Evolutionary conservation across 2,113 vertebrate genomes (phyloP).

Genomic region (Formicarius rufipectus): DNA sequence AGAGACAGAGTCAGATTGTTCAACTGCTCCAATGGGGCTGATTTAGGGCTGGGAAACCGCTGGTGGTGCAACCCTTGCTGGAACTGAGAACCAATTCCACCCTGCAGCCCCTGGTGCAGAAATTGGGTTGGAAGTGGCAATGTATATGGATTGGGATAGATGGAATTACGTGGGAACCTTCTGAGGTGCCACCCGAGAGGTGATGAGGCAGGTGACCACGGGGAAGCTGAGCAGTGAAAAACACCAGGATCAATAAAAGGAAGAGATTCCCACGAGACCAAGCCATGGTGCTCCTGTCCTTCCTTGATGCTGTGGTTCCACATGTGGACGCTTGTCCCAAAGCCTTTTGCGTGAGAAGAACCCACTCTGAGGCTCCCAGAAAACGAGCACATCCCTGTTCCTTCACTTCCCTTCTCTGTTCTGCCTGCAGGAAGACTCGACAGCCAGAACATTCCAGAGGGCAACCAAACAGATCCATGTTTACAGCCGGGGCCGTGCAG

Average conservation of each 20-base stretch:
- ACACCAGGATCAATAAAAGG: background rate
- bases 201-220: background rate
- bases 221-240: background rate
- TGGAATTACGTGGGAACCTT: background rate
- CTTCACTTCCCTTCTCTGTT: background rate
- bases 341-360: background rate
- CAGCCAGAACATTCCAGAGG: background rate
- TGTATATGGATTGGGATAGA: background rate
- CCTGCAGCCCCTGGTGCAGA: background rate
- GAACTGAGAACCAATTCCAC: background rate
- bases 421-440: background rate
- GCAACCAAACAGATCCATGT: background rate
- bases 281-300: background rate
- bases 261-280: background rate
- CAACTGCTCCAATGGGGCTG: background rate
- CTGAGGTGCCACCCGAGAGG: background rate
- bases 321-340: accelerated
- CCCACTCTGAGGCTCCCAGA: background rate
- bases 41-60: background rate
- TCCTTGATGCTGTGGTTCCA: background rate
- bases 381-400: background rate
- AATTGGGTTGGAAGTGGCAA: background rate
- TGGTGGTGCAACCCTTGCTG: too few species aligned
- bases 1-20: background rate
- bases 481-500: background rate